Evolutionary conservation across 2,797 vertebrate species (phyloP), one percentile per base, ranked within the genome.

Genomic region (Etheostoma nigrum): DNA sequence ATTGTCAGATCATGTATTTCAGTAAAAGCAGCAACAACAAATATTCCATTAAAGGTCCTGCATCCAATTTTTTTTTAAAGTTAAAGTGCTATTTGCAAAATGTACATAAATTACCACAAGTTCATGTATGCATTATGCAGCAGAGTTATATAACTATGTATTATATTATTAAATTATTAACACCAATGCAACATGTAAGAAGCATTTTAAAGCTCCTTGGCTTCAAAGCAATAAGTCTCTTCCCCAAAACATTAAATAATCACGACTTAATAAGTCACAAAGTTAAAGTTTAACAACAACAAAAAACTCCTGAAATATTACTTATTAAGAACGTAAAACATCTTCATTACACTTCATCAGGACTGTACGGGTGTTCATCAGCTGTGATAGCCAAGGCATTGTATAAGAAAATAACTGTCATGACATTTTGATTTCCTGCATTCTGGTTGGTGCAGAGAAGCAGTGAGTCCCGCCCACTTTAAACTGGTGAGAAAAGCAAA

Each of bases 101-200:
- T 40, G 36, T 47, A 14, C 4, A 25, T 40, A 18, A n/a, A 40
- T 4, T 51, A 51, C 42, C 8, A 59, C 45, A 66, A 67, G 45
- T n/a, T 4, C 15, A 49, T 6, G n/a, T 52, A 15, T 64, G 57
- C 2, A 53, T 61, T 62, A 62, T 61, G n/a, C 18, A 59, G 23
- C 14, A 64, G 12, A 2, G 2, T 40, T 13, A 12, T 27, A 19
- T 16, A 49, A 55, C 27, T 6, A 16, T 33, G 14, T 42, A 48
- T 76, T 49, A 23, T 30, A 23, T 64, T 14, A 53, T 21, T 36
- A 3, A 14, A 66, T 63, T 27, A 55, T 65, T 64, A 49, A 42
- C 15, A 45, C 3, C 4, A 44, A 52, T 63, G 14, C 16, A 42
- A 47, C 8, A 15, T 59, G 36, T 11, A 33, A 58, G n/a, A 15